phyloP scores from a whole-genome alignment of 2,888 invertebrate species.

The Thysanoteuthis rhombus region DNA sequence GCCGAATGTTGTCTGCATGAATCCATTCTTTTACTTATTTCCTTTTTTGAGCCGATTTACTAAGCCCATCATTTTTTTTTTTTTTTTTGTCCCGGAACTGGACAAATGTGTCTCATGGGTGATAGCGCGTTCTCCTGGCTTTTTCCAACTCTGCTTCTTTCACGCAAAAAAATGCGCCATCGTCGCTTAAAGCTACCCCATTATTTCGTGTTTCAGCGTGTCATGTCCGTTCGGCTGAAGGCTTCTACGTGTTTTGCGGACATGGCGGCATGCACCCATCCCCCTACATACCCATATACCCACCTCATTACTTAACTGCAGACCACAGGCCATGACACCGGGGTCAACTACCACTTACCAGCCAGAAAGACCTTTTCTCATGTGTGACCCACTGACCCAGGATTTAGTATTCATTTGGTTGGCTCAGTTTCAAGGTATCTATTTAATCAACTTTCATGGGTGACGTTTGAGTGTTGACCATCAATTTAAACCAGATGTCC shows the following conservation, averaged over 20 bases:
- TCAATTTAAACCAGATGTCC: background rate
- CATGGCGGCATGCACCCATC: background rate
- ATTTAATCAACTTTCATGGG: background rate
- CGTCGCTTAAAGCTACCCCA: background rate
- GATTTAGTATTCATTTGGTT: background rate
- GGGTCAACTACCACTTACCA: background rate
- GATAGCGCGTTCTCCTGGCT: background rate
- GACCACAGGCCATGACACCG: background rate
- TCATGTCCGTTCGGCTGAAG: conserved; percentile 12
- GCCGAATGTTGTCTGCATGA: background rate
- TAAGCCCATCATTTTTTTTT: background rate
- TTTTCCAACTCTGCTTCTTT: background rate
- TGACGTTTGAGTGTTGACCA: background rate
- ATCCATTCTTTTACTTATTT: background rate
- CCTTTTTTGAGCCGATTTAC: background rate
- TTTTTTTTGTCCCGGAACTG: background rate
- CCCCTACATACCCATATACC: background rate
- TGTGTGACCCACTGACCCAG: background rate
- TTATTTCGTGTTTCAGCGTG: background rate
- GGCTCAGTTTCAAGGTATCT: background rate
- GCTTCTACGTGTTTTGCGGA: background rate
- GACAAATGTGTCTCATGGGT: background rate
- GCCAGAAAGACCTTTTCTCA: background rate
- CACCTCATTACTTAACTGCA: background rate
- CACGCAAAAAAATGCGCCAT: background rate